Base-by-base conservation (phyloP, 1,140 invertebrate species). In the Musca domestica region DNA sequence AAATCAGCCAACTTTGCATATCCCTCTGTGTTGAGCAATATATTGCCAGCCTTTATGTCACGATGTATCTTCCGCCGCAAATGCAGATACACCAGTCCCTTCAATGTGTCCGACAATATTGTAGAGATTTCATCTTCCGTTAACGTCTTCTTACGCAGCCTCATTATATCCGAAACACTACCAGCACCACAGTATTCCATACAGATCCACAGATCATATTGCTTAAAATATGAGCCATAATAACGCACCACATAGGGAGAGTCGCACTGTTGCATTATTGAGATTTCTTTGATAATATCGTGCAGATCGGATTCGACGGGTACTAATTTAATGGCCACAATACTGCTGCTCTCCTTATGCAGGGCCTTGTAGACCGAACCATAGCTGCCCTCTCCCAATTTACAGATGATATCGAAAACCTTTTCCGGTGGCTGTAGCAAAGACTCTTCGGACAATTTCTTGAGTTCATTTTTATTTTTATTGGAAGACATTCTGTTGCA, bases 161-260 rank as follows among this genome's bases (percentile, higher is more conserved):
- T 88, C 95, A 99, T 99, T 63, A 99, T 98, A 83, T 99, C 98
- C 3, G 95, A 98, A 14, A 99, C 96, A 47, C 96, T 99, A 19
- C 98, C 98, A 51, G 96, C 98, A 64, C 96, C 97, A 84, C 98
- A 99, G 83, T 99, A 99, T 83, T 99, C 98, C 98, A 99, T 99
- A 49, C 99, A 97, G 84, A 99, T 99, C 97, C 96, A 99, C 74
- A 99, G 84, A 86, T 99, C 96, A 54, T 95, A 98, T 82, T 99
- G 98, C 84, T 99, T 99, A 84, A 99, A 99, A 84, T 99, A 99
- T 82, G 95, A 98, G 75, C 98, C 98, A 86, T 99, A 99, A 84
- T 99, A 99, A 85, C 98, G 98, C 71, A 99, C 97, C 67, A 99
- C 97, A 85, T 96, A 98, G 34, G 94, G 94, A 77, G 94, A 96